Base-by-base conservation (phyloP, 2,113 vertebrate species). In the Salvelinus fontinalis region DNA sequence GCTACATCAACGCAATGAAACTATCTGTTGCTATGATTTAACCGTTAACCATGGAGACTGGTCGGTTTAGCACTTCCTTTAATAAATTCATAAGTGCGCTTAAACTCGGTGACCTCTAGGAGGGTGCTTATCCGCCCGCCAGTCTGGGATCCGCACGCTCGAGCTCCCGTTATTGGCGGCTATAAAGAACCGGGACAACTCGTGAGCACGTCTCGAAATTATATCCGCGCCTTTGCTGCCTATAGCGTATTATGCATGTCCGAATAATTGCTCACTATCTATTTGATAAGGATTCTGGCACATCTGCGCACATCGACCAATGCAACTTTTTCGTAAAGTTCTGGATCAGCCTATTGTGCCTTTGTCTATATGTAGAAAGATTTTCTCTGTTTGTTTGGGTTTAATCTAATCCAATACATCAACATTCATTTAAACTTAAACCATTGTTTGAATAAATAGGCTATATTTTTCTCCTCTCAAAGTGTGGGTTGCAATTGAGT, bases 71-170 rank as follows among this genome's bases (percentile, higher is more conserved):
- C 49, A 31, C 24, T 64, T 5, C 16, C 14, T 59, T 34, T 39
- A 60, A 34, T 60, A 11, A 24, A 44, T 66, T 62, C 62, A n/a
- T 65, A 87, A 85, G 83, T 69, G 51, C 48, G 92, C 89, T 66
- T 88, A 93, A 94, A 94, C 90, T 94, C 91, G 88, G 85, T 86
- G 90, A 92, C 89, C 91, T 82, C 51, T 24, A 16, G 68, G 34
- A 18, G 29, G 22, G 34, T 48, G 39, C 68, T 22, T 24, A 70
- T 39, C 18, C 39, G 18, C 8, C 68, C 68, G 34, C 34, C 22
- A 4, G 60, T 77, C 26, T 13, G 13, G 64, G 14, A 7, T 49
- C n/a, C 54, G 76, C 60, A 84, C 88, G 70, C 73, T 85, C 48
- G 4, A 70, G 34, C 60, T 65, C 72, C 49, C 3, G 54, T 74